Evolutionary conservation across 2,113 vertebrate genomes (phyloP).

Genomic region (Herpetotheres cachinnans): DNA sequence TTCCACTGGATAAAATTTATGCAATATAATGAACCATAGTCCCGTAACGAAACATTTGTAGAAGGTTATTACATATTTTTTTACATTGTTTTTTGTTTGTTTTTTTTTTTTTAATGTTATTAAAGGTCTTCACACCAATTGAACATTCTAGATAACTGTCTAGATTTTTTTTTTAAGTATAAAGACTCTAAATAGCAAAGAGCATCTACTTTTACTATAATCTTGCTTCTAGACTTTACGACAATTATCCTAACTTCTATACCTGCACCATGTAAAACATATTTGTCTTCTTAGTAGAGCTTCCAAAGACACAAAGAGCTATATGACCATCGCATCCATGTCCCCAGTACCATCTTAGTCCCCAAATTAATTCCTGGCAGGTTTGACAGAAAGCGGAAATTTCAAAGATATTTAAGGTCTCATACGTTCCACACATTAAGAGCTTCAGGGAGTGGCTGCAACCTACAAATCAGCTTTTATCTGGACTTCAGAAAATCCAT

Average conservation of each 20-base stretch:
- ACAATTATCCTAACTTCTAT: not conserved
- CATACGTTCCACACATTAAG: not conserved
- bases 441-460: not conserved
- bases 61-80: not conserved
- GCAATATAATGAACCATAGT: not conserved
- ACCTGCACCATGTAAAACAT: not conserved
- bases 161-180: not conserved
- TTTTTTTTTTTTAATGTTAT: not conserved
- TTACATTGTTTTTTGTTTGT: not conserved
- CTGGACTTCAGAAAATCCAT: not conserved
- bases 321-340: accelerated
- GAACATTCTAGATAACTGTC: not conserved
- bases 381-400: not conserved
- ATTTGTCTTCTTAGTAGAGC: not conserved
- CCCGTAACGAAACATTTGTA: not conserved
- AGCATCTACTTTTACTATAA: not conserved
- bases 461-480: not conserved
- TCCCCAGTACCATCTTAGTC: not conserved
- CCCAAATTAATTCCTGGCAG: not conserved
- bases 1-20: not conserved
- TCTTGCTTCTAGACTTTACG: not conserved
- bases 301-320: not conserved
- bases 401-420: not conserved
- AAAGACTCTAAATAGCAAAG: not conserved
- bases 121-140: not conserved